These are phyloP conservation scores for Ctenodactylus gundi DNA, from an alignment of 2,113 vertebrate genomes.

Conservation along the genomic window DNA sequence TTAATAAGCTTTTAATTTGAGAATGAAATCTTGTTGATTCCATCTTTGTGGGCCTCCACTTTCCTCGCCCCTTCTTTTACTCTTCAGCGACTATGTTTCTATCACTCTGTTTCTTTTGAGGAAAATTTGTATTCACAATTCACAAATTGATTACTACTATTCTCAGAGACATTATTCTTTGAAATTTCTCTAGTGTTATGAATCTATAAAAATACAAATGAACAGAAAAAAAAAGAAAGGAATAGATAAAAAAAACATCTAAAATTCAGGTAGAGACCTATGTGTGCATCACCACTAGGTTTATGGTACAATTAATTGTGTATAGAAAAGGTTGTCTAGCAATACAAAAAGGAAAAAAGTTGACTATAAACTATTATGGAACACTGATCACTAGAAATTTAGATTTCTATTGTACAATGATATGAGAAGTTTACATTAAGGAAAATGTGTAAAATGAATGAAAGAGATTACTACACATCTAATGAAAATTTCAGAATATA, in stretches of 20 bases:
- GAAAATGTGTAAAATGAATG: neutral
- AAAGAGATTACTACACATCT: neutral
- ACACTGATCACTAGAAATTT: neutral
- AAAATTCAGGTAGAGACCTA: neutral
- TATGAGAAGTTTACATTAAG: neutral
- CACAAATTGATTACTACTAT: neutral
- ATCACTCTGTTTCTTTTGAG: conserved; percentile 23
- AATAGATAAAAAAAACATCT: neutral
- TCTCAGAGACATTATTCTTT: neutral
- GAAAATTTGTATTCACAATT: neutral
- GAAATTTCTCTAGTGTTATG: neutral
- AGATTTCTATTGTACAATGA: neutral
- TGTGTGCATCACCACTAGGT: neutral
- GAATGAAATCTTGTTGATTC: conserved; percentile 44
- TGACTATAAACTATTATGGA: too few relatives aligned
- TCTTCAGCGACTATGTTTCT: neutral
- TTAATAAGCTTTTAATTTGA: conserved; percentile 75
- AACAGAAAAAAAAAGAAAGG: neutral
- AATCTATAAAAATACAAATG: neutral
- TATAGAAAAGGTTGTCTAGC: neutral
- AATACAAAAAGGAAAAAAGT: too few relatives aligned
- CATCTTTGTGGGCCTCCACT: neutral
- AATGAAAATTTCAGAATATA: neutral
- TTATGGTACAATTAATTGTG: neutral
- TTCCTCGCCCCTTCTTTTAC: neutral